These are phyloP conservation scores for Drosophila santomea DNA, from an alignment of 1,140 invertebrate species.

Conservation along the genomic window DNA sequence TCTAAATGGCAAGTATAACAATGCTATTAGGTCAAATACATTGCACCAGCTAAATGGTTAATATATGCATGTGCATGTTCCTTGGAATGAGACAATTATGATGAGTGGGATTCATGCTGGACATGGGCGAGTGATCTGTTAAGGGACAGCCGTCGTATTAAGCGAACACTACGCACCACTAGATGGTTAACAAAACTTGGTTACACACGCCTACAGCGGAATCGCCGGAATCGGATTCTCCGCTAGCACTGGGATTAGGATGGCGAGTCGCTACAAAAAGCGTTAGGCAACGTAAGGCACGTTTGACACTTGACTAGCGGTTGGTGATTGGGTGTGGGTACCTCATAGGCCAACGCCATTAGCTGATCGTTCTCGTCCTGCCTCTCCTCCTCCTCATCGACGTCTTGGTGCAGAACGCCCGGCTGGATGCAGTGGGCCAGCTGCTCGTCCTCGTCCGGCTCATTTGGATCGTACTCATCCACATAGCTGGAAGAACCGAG, in stretches of 20 bases:
- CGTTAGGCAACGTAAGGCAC: slow-evolving; percentile 54
- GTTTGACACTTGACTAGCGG: slow-evolving; percentile 24
- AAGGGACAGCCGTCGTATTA: slow-evolving; percentile 4
- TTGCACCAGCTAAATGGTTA: background rate
- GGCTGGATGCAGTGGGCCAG: slow-evolving; percentile 80
- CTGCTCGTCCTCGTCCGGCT: slow-evolving; percentile 73
- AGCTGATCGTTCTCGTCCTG: slow-evolving; percentile 68
- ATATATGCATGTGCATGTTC: background rate
- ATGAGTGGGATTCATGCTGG: slow-evolving; percentile 20
- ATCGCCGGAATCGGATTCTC: slow-evolving; percentile 35
- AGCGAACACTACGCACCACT: slow-evolving; percentile 69
- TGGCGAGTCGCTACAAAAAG: slow-evolving; percentile 53
- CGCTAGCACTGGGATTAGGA: slow-evolving; percentile 49
- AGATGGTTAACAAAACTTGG: slow-evolving; percentile 59
- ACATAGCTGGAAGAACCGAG: slow-evolving; percentile 75
- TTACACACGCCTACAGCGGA: slow-evolving; percentile 49
- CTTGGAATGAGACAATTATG: slow-evolving; percentile 18
- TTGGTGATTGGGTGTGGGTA: slow-evolving; percentile 40
- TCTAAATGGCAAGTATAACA: slow-evolving; percentile 37
- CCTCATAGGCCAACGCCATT: slow-evolving; percentile 76
- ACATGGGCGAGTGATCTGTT: slow-evolving; percentile 9
- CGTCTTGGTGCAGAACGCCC: slow-evolving; percentile 70
- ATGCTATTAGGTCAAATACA: slow-evolving; percentile 7
- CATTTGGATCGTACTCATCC: slow-evolving; percentile 74
- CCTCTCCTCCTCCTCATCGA: slow-evolving; percentile 61